Percentiles rank a stretch among this genome's conserved stretches.
phyloP scores from a whole-genome alignment of 2,888 invertebrate genomes.

The Rugalucina vietnamica region DNA sequence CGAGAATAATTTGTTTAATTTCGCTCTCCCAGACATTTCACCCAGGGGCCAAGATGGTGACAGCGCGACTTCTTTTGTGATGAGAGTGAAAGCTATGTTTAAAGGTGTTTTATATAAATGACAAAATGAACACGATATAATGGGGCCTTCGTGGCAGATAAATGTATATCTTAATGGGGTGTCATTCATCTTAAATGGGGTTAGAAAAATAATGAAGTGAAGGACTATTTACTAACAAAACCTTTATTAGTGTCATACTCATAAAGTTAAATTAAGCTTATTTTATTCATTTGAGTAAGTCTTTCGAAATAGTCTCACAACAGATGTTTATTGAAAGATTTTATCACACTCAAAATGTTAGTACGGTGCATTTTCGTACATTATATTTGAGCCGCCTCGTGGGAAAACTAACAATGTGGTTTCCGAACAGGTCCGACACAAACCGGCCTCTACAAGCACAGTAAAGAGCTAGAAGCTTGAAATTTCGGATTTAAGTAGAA shows the following conservation, averaged over 20 bases:
- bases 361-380: too few species aligned
- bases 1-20: not conserved
- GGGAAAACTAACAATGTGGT: too few species aligned
- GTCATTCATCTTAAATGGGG: not conserved
- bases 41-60: not conserved
- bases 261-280: not conserved
- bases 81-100: not conserved
- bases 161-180: conserved; percentile 5
- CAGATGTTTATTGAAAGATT: too few species aligned
- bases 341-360: too few species aligned
- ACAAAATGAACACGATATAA: not conserved
- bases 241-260: not conserved
- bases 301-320: too few species aligned
- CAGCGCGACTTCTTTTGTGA: not conserved
- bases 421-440: too few species aligned
- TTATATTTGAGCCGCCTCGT: too few species aligned
- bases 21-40: not conserved
- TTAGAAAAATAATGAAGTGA: not conserved
- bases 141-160: not conserved
- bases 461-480: too few species aligned
- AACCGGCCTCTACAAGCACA: too few species aligned
- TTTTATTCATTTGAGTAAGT: too few species aligned
- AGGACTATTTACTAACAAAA: not conserved
- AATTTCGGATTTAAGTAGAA: too few species aligned
- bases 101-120: conserved; percentile 6